Conservation (phyloP, 2,113 vertebrate species). For the Chauna torquata region DNA sequence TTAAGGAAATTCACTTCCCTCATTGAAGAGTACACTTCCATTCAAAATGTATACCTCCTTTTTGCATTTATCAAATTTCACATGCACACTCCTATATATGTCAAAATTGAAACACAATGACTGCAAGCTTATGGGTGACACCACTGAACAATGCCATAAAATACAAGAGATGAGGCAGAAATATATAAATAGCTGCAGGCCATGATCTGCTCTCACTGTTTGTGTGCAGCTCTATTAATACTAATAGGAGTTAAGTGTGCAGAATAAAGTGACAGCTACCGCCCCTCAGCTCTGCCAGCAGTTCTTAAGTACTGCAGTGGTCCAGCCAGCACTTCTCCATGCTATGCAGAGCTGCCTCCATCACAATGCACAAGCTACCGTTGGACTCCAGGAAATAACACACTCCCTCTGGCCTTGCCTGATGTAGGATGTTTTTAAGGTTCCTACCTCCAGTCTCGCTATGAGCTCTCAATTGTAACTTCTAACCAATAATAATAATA, state of each 20-base stretch:
- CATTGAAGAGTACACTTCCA: background rate
- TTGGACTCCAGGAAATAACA: background rate
- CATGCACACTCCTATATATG: background rate
- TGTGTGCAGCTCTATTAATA: slow-evolving; percentile 41
- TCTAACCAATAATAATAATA: background rate
- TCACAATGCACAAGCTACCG: background rate
- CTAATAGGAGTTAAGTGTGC: slow-evolving; percentile 65
- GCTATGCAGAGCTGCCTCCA: background rate
- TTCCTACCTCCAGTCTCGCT: background rate
- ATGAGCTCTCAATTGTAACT: background rate
- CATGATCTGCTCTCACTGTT: slow-evolving; percentile 51
- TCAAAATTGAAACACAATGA: background rate
- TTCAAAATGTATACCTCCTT: background rate
- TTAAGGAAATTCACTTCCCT: background rate
- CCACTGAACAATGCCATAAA: slow-evolving; percentile 15
- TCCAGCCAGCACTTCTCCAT: background rate
- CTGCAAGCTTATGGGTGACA: slow-evolving; percentile 26
- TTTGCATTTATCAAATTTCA: background rate
- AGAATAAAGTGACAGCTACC: slow-evolving; percentile 57
- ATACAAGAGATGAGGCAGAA: slow-evolving; percentile 27
- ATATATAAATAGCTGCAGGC: slow-evolving; percentile 47
- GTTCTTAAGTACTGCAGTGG: background rate
- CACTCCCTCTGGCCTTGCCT: background rate
- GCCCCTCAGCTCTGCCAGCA: slow-evolving; percentile 25
- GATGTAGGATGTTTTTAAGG: background rate